These are phyloP conservation scores for Melieria crassipennis DNA, from an alignment of 2,888 invertebrate genomes.

Conservation along the genomic window DNA sequence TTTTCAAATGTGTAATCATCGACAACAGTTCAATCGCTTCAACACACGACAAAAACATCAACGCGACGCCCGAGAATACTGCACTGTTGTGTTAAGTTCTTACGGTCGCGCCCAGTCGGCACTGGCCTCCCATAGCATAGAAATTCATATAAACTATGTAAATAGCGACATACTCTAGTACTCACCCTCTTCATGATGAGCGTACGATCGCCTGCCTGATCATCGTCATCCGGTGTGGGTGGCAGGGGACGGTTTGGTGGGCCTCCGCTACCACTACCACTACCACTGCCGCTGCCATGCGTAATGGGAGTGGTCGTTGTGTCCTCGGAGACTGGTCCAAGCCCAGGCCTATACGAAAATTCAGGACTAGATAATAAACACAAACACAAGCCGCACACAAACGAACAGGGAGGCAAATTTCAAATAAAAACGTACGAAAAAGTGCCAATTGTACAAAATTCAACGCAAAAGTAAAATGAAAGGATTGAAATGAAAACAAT, in stretches of 20 bases:
- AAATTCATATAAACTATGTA: too few relatives aligned
- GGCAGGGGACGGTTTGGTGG: constrained; percentile 93
- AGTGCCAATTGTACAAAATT: constrained; percentile 17
- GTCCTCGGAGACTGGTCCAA: constrained; percentile 73
- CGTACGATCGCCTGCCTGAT: constrained; percentile 83
- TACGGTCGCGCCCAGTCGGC: too few relatives aligned
- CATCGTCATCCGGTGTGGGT: constrained; percentile 94
- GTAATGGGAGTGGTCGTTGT: constrained; percentile 59
- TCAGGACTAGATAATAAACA: constrained; percentile 72
- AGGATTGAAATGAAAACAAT: constrained; percentile 38
- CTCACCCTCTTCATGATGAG: constrained; percentile 93
- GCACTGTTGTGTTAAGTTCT: too few relatives aligned
- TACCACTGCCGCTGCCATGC: constrained; percentile 52
- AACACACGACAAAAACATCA: not conserved
- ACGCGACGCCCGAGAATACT: not conserved
- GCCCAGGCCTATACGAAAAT: constrained; percentile 82
- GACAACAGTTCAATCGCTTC: not conserved
- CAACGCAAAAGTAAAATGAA: constrained; percentile 16
- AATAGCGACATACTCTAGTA: constrained; percentile 46
- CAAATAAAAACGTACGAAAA: constrained; percentile 44
- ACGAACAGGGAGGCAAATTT: constrained; percentile 13
- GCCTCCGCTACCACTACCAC: constrained; percentile 69
- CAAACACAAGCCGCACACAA: constrained; percentile 48
- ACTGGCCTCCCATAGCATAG: too few relatives aligned
- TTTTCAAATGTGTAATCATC: constrained; percentile 24